phyloP scores from a whole-genome alignment of 2,797 vertebrate species.

The Muraenolepis orangiensis region DNA sequence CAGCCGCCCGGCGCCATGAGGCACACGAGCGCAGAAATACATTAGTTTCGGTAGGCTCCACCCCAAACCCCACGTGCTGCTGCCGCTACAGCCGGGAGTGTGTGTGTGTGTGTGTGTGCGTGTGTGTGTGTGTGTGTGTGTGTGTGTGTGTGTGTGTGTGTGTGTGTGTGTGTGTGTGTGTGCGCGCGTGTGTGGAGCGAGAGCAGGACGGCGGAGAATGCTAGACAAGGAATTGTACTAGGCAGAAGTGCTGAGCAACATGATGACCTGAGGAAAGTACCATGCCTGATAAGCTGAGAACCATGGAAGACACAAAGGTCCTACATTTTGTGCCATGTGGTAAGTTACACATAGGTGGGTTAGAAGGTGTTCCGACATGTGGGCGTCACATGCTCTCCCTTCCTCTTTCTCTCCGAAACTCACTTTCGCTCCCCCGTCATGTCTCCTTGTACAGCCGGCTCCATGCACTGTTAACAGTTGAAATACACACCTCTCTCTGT shows the following conservation, averaged over 20 bases:
- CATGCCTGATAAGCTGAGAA: constrained; percentile 45
- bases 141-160: constrained; percentile 1
- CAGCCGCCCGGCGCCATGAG: too few relatives aligned
- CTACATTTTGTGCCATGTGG: constrained; percentile 70
- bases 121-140: not conserved
- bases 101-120: constrained; percentile 2
- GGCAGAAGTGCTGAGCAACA: constrained; percentile 48
- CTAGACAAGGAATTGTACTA: constrained; percentile 2
- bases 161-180: constrained; percentile 1
- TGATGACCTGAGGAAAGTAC: constrained; percentile 52
- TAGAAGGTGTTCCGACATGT: constrained; percentile 40
- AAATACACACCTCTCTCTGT: not conserved
- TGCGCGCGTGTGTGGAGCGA: too few relatives aligned
- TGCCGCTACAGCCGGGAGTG: constrained; percentile 37
- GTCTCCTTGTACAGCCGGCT: not conserved
- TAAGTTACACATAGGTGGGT: constrained; percentile 58
- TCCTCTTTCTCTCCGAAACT: not conserved
- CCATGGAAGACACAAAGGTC: constrained; percentile 66
- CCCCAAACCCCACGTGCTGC: constrained; percentile 45
- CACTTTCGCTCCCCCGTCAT: not conserved
- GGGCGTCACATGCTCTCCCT: constrained; percentile 11
- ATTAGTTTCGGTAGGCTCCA: too few relatives aligned
- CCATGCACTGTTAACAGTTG: not conserved
- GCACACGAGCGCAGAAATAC: too few relatives aligned
- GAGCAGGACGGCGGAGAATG: not conserved